phyloP scores from a whole-genome alignment of 2,888 invertebrate species.

The Eumacrocentrus americanus region DNA sequence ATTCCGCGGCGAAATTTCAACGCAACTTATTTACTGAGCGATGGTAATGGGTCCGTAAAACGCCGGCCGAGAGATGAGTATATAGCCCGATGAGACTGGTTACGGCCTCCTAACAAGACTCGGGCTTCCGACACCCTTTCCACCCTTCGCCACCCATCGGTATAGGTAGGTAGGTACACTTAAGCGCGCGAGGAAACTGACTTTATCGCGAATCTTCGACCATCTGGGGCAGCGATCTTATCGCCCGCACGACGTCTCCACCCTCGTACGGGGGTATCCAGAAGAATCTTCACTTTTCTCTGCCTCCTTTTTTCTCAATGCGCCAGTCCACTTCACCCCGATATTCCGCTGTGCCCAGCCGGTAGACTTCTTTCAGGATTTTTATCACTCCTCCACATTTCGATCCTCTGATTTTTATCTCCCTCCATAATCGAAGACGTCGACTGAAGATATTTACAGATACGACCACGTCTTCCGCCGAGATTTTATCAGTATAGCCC shows the following conservation, averaged over 20 bases:
- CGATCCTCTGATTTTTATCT: conserved; percentile 21
- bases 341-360: conserved; percentile 1
- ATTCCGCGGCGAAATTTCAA: conserved; percentile 15
- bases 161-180: no score
- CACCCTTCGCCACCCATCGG: conserved; percentile 4
- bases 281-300: no score
- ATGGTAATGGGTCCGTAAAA: conserved; percentile 21
- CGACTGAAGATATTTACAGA: conserved; percentile 12
- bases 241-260: conserved; percentile 29
- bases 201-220: conserved; percentile 46
- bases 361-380: neutral
- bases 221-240: conserved; percentile 42
- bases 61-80: conserved; percentile 4
- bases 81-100: conserved; percentile 4
- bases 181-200: conserved; percentile 37
- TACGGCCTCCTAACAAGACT: conserved; percentile 43
- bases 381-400: conserved; percentile 17
- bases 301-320: neutral
- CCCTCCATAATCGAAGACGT: conserved; percentile 3
- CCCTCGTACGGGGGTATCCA: no score
- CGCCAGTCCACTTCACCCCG: conserved; percentile 11
- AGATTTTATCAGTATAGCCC: conserved; percentile 5
- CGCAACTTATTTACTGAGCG: conserved; percentile 22
- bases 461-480: neutral
- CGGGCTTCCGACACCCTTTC: conserved; percentile 42